Evolutionary conservation across 2,797 vertebrate genomes (phyloP).

Genomic region (Spinibarbus caldwelli): DNA sequence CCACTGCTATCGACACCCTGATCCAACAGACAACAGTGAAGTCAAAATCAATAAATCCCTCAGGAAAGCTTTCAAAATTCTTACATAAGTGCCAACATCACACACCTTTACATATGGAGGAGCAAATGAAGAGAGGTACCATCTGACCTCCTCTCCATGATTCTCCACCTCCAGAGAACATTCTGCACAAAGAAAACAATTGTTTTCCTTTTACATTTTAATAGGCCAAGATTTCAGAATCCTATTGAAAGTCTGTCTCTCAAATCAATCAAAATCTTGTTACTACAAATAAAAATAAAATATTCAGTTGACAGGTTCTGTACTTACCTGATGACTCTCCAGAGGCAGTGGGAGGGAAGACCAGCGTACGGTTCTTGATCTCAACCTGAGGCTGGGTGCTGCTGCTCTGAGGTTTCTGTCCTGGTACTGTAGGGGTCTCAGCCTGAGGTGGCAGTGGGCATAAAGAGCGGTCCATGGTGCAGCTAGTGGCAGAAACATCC

Average conservation of each 20-base stretch:
- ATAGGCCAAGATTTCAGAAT: not conserved
- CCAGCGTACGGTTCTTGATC: slow-evolving; percentile 83
- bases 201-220: too few species aligned
- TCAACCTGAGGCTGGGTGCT: slow-evolving; percentile 72
- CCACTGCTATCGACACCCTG: slow-evolving; percentile 88
- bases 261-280: too few species aligned
- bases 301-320: not conserved
- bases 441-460: slow-evolving; percentile 70
- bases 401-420: slow-evolving; percentile 67
- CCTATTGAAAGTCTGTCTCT: not conserved
- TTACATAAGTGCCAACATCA: not conserved
- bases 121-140: slow-evolving; percentile 92
- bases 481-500: slow-evolving; percentile 66
- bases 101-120: slow-evolving; percentile 94
- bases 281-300: not conserved
- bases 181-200: slow-evolving; percentile 73
- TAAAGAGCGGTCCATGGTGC: slow-evolving; percentile 63
- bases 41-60: not conserved
- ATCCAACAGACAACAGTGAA: slow-evolving; percentile 7
- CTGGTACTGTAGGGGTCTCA: slow-evolving; percentile 73
- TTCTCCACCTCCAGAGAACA: slow-evolving; percentile 88
- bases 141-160: slow-evolving; percentile 82
- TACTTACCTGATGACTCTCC: slow-evolving; percentile 87
- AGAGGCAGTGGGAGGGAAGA: slow-evolving; percentile 82
- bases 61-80: not conserved